phyloP scores from a whole-genome alignment of 2,113 vertebrate genomes.

The Cranoglanis bouderius region DNA sequence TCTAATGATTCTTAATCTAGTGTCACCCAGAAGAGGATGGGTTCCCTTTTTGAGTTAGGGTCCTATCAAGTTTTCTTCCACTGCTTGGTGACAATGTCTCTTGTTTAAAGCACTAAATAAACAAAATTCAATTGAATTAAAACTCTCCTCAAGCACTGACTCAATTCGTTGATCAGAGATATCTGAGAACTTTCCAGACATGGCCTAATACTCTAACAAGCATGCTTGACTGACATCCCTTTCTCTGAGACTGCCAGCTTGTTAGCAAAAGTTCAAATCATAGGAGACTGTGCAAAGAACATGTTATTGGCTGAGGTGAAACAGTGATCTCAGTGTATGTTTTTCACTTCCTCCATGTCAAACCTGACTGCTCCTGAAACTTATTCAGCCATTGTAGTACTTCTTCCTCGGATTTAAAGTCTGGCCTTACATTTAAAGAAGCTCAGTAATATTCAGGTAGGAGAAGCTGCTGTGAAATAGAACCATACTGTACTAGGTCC shows the following conservation, averaged over 20 bases:
- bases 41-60: not conserved
- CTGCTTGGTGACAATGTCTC: not conserved
- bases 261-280: not conserved
- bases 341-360: not conserved
- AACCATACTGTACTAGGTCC: not conserved
- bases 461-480: not conserved
- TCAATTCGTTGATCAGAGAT: not conserved
- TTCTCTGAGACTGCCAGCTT: not conserved
- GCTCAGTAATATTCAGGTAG: not conserved
- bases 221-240: not conserved
- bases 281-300: not conserved
- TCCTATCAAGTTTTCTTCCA: not conserved
- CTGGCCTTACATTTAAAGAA: not conserved
- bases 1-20: not conserved
- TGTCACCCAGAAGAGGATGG: not conserved
- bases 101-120: not conserved
- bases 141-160: not conserved
- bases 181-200: not conserved
- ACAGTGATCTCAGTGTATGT: not conserved
- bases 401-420: not conserved
- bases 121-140: not conserved
- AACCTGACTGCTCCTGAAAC: not conserved
- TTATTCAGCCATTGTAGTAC: not conserved
- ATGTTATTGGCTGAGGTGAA: not conserved
- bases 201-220: conserved; percentile 1